These are phyloP conservation scores for Sphaerodactylus townsendi DNA, from an alignment of 2,113 vertebrate genomes.

Conservation along the genomic window DNA sequence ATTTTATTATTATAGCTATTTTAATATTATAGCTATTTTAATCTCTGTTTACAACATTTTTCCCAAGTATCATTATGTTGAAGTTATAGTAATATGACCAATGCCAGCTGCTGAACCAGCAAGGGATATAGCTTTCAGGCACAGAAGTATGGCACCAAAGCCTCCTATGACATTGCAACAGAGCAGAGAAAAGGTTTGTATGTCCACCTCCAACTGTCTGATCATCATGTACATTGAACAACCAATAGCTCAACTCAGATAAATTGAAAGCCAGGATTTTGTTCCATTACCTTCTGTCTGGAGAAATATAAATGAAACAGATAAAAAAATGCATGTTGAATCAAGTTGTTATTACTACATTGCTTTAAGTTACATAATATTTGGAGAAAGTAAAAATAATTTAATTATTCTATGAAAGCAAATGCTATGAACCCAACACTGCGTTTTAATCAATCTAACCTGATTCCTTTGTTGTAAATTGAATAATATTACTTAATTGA, in stretches of 20 bases:
- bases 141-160: not conserved
- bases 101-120: not conserved
- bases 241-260: not conserved
- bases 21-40: not conserved
- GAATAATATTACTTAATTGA: slow-evolving; percentile 86
- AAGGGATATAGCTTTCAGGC: not conserved
- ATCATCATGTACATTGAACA: not conserved
- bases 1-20: no score
- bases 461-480: slow-evolving; percentile 91
- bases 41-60: not conserved
- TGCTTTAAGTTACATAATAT: not conserved
- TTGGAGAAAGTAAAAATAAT: slow-evolving; percentile 22
- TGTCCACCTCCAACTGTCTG: not conserved
- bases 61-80: not conserved
- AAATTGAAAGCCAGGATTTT: not conserved
- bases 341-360: slow-evolving; percentile 12
- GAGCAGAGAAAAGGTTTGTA: not conserved
- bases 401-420: slow-evolving; percentile 24
- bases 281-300: not conserved
- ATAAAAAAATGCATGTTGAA: accelerated
- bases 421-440: slow-evolving; percentile 25
- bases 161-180: not conserved
- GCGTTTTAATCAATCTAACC: slow-evolving; percentile 73
- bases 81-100: not conserved
- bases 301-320: not conserved